phyloP scores from a whole-genome alignment of 2,797 vertebrate species.

The Tadarida brasiliensis region DNA sequence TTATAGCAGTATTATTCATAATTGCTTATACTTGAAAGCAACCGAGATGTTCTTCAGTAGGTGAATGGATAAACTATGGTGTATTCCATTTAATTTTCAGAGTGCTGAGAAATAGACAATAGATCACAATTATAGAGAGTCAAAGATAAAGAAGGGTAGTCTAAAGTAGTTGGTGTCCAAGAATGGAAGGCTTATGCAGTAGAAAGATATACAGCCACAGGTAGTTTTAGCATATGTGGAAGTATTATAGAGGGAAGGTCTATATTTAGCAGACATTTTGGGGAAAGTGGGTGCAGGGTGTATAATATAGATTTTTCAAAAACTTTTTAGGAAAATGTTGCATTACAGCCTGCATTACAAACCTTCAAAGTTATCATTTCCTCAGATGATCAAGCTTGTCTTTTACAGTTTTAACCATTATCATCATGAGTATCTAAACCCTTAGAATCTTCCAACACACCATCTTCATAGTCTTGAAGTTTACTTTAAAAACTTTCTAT shows the following conservation, averaged over 20 bases:
- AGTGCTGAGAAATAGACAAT: background rate
- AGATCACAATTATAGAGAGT: background rate
- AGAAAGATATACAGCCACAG: background rate
- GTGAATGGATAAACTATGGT: background rate
- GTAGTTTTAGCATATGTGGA: background rate
- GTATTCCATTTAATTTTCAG: constrained; percentile 15
- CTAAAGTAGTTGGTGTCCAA: background rate
- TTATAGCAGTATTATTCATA: background rate
- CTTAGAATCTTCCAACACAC: background rate
- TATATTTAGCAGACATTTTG: background rate
- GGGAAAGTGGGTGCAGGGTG: background rate
- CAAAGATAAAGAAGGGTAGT: background rate
- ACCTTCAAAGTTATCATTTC: background rate
- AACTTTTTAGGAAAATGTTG: background rate
- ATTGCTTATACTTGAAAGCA: background rate
- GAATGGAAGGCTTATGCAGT: background rate
- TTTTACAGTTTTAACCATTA: background rate
- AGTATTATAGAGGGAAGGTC: background rate
- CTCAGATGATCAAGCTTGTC: background rate
- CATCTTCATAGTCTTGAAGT: background rate
- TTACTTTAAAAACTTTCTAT: background rate
- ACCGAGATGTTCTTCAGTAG: background rate
- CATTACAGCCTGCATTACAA: background rate
- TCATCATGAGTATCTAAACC: background rate
- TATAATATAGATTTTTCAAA: background rate